Percentiles rank a stretch among this genome's conserved stretches.
Evolutionary conservation across 1,140 invertebrate species (phyloP).

Genomic region (Diachasmimorpha longicaudata): DNA sequence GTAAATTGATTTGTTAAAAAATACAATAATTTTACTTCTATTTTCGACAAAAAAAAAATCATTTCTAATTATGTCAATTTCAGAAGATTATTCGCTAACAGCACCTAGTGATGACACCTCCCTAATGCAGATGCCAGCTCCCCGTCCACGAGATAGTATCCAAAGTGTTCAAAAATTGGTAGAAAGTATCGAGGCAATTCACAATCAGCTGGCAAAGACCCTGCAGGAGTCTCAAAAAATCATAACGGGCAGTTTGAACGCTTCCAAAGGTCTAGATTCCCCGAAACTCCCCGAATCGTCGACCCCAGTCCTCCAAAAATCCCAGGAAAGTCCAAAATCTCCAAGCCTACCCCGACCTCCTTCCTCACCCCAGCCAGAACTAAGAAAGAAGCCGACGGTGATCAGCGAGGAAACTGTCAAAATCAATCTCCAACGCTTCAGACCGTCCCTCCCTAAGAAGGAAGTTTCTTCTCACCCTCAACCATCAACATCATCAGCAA

Average conservation of each 20-base stretch:
- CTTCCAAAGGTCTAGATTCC: background rate
- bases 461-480: background rate
- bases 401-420: slow-evolving; percentile 46
- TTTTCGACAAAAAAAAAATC: too few species aligned
- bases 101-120: slow-evolving; percentile 40
- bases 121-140: slow-evolving; percentile 39
- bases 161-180: slow-evolving; percentile 43
- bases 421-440: slow-evolving; percentile 38
- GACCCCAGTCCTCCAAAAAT: slow-evolving; percentile 7
- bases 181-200: slow-evolving; percentile 49
- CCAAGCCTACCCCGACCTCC: slow-evolving; percentile 3
- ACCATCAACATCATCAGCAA: background rate
- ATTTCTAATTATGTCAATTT: slow-evolving; percentile 2
- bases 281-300: slow-evolving; percentile 8
- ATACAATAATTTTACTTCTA: too few species aligned
- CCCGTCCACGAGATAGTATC: slow-evolving; percentile 16
- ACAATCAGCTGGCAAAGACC: slow-evolving; percentile 44
- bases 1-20: slow-evolving; percentile 32
- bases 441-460: slow-evolving; percentile 3
- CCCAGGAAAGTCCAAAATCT: slow-evolving; percentile 19
- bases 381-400: slow-evolving; percentile 41
- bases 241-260: slow-evolving; percentile 27
- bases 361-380: background rate
- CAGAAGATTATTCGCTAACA: slow-evolving; percentile 34
- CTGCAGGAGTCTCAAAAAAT: slow-evolving; percentile 48